Conservation (phyloP, 1,140 invertebrate genomes). For the Philopotamus ludificatus region DNA sequence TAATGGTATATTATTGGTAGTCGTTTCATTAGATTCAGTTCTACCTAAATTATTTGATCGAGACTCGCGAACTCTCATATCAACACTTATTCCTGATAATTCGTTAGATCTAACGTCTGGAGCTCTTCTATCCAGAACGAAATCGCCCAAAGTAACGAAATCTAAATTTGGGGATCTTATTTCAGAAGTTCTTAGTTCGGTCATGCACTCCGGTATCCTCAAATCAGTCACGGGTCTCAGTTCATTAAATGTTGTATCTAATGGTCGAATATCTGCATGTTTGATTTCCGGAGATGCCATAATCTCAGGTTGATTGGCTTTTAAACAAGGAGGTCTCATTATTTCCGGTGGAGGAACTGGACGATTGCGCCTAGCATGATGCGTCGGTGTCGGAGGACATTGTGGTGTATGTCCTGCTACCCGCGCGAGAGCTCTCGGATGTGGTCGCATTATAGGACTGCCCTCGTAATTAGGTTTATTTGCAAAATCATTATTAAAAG, state of each 20-base stretch:
- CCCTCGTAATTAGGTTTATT: constrained; percentile 41
- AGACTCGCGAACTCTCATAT: constrained; percentile 37
- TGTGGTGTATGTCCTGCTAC: constrained; percentile 52
- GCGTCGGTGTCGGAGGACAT: constrained; percentile 81
- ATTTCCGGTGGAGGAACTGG: constrained; percentile 51
- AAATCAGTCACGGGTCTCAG: constrained; percentile 47
- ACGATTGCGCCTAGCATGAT: constrained; percentile 68
- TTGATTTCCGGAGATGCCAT: constrained; percentile 44
- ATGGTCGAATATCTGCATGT: constrained; percentile 46
- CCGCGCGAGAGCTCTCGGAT: constrained; percentile 58
- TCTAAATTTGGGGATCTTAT: constrained; percentile 56
- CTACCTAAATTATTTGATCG: constrained; percentile 40
- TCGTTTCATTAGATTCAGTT: constrained; percentile 43
- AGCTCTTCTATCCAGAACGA: constrained; percentile 41
- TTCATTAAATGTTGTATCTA: constrained; percentile 44
- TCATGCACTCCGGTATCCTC: constrained; percentile 54
- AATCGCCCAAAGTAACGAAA: constrained; percentile 44
- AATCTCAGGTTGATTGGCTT: constrained; percentile 53
- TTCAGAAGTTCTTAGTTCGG: constrained; percentile 53
- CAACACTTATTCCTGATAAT: constrained; percentile 32
- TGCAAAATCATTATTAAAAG: constrained; percentile 28
- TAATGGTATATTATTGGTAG: constrained; percentile 52
- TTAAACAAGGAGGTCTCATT: constrained; percentile 52
- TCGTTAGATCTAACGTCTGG: constrained; percentile 42
- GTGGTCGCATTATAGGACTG: constrained; percentile 55